phyloP scores from a whole-genome alignment of 2,888 invertebrate species.

The Cataglyphis livida region DNA sequence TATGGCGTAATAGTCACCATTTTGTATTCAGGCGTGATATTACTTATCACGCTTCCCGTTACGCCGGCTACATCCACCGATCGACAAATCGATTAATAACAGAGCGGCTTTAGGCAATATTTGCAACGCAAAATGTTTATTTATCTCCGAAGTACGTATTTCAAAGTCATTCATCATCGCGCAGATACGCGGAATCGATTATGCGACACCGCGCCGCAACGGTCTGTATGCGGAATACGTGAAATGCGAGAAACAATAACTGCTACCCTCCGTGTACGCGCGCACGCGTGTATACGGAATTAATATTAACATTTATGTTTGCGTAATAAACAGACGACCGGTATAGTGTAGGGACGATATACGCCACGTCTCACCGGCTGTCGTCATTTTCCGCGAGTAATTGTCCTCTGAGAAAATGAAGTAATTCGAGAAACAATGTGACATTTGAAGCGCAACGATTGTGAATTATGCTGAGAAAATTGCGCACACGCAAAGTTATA shows the following conservation, averaged over 20 bases:
- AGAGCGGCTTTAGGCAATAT: conserved; percentile 41
- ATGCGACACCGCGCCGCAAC: conserved; percentile 18
- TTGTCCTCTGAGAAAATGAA: conserved; percentile 52
- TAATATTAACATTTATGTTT: conserved; percentile 53
- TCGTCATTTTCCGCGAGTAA: conserved; percentile 36
- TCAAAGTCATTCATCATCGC: conserved; percentile 57
- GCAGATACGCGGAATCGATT: conserved; percentile 57
- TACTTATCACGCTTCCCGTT: conserved; percentile 15
- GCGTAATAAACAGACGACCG: conserved; percentile 41
- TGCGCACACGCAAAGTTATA: conserved; percentile 37
- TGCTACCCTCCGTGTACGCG: not conserved
- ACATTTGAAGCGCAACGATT: conserved; percentile 46
- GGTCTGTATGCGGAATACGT: conserved; percentile 15
- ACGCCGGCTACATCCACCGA: not conserved
- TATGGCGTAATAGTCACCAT: conserved; percentile 18
- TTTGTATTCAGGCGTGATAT: conserved; percentile 18
- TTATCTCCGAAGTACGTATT: conserved; percentile 54
- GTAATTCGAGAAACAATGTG: conserved; percentile 50
- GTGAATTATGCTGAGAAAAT: conserved; percentile 42
- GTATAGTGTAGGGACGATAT: not conserved
- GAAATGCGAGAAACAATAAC: conserved; percentile 52
- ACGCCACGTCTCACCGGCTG: not conserved
- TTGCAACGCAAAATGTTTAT: conserved; percentile 60
- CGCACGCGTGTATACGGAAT: conserved; percentile 31
- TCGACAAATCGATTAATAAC: conserved; percentile 13